These are phyloP conservation scores for Lasius fuliginosus DNA, from an alignment of 2,888 invertebrate species.

Conservation along the genomic window DNA sequence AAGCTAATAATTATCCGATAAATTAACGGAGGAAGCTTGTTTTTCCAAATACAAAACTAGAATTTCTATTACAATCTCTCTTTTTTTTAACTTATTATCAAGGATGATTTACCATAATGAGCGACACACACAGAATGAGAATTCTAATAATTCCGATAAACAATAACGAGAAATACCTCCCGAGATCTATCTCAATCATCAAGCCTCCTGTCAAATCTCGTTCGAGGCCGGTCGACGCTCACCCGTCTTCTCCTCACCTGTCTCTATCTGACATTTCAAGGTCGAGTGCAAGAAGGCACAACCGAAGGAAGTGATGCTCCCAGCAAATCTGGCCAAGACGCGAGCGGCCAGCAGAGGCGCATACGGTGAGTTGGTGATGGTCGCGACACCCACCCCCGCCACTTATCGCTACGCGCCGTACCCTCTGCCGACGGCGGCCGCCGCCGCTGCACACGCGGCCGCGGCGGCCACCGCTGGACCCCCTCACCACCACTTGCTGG, in stretches of 20 bases:
- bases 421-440: slow-evolving; percentile 84
- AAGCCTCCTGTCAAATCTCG: not conserved
- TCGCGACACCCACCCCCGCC: slow-evolving; percentile 89
- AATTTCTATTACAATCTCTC: not conserved
- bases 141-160: not conserved
- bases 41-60: not conserved
- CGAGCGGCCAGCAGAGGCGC: slow-evolving; percentile 97
- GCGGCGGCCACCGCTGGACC: slow-evolving; percentile 82
- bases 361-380: slow-evolving; percentile 99
- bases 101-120: not conserved
- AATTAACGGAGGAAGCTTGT: not conserved
- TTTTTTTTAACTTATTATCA: not conserved
- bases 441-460: slow-evolving; percentile 84
- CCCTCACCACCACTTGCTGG: slow-evolving; percentile 83
- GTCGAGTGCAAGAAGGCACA: slow-evolving; percentile 99
- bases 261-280: slow-evolving; percentile 87
- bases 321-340: slow-evolving; percentile 98
- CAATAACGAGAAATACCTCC: not conserved
- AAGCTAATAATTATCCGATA: not conserved
- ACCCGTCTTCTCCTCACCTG: not conserved
- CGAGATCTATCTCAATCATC: not conserved
- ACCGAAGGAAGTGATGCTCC: slow-evolving; percentile 99
- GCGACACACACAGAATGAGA: not conserved
- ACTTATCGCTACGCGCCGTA: slow-evolving; percentile 87
- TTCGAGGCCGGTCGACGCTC: not conserved